Base-by-base conservation (phyloP, 2,113 vertebrate genomes). In the Galemys pyrenaicus region DNA sequence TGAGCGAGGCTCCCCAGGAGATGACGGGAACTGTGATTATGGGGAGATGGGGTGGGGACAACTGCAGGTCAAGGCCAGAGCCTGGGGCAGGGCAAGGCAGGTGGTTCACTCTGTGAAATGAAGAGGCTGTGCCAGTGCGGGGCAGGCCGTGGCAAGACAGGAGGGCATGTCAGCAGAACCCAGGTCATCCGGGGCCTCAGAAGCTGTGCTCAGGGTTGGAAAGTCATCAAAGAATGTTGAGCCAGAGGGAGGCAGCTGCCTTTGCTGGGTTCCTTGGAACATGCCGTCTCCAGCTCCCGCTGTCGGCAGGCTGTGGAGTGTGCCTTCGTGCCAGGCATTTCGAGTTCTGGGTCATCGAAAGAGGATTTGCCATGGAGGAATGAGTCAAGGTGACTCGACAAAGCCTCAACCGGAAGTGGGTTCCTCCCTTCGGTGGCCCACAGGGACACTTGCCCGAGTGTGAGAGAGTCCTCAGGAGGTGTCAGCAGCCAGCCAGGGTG, bases 331-430 rank as follows among this genome's bases (percentile, higher is more conserved):
- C 32, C 60, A 79, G 3, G 32, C 49, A 51, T 51, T 51, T 16
- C 49, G 13, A 1, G 37, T 64, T 30, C 22, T 60, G 22, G 15
- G 13, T 71, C n/a, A 44, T 73, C 20, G 39, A 62, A 37, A 64
- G 28, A 83, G 9, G 19, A 4, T n/a, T 49, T 67, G 49, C 30
- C 30, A 9, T 37, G 37, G 67, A 54, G 13, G 5, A 12, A 49
- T 9, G 4, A 94, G 30, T 28, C 64, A 65, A 28, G 58, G 60
- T 12, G 9, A 37, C 46, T 3, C 37, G 12, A 17, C 28, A 68
- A 37, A 84, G n/a, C 87, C 60, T 88, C 16, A 0, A 0, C 3
- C 35, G 10, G n/a, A 78, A 64, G 30, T 0, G 0, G 0, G 4
- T 58, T 7, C 20, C 44, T 83, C 37, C 39, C 7, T 0, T 2